Percentiles rank a stretch among this genome's conserved stretches.
phyloP scores from a whole-genome alignment of 1,140 invertebrate genomes.

The Chymomyza costata region DNA sequence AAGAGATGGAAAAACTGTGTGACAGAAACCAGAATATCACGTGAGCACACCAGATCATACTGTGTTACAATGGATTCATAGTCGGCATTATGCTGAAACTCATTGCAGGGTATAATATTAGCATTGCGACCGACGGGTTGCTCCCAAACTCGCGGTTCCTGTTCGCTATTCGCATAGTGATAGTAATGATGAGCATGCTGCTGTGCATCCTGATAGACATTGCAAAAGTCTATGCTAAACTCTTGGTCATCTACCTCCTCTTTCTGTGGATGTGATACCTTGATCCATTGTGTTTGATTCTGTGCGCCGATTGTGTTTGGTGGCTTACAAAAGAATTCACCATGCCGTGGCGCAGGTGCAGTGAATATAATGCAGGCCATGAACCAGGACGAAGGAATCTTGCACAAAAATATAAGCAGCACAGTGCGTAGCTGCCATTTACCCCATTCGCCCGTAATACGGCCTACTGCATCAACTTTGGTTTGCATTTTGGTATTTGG shows the following conservation, averaged over 20 bases:
- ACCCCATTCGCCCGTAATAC: slow-evolving; percentile 74
- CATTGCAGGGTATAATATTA: slow-evolving; percentile 66
- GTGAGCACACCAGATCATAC: slow-evolving; percentile 75
- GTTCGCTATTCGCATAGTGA: slow-evolving; percentile 51
- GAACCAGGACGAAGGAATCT: slow-evolving; percentile 76
- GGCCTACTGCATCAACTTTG: slow-evolving; percentile 72
- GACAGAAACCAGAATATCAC: slow-evolving; percentile 75
- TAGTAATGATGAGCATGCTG: slow-evolving; percentile 70
- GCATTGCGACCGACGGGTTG: slow-evolving; percentile 52
- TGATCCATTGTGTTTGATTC: slow-evolving; percentile 73
- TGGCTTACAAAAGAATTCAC: slow-evolving; percentile 74
- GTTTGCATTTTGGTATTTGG: slow-evolving; percentile 60
- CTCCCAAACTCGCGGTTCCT: slow-evolving; percentile 62
- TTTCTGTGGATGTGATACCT: slow-evolving; percentile 69
- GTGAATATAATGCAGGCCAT: slow-evolving; percentile 76
- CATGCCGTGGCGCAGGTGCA: slow-evolving; percentile 65
- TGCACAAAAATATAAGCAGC: slow-evolving; percentile 72
- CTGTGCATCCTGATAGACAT: slow-evolving; percentile 67
- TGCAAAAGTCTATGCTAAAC: slow-evolving; percentile 72
- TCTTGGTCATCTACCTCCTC: slow-evolving; percentile 68
- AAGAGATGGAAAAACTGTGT: slow-evolving; percentile 76
- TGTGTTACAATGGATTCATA: slow-evolving; percentile 73
- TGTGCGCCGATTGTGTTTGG: slow-evolving; percentile 42
- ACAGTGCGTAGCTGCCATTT: slow-evolving; percentile 74
- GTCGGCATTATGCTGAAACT: slow-evolving; percentile 61